A percentile compares a stretch with the other conserved stretches of the same genome.
These are phyloP conservation scores for Cheumatopsyche charites DNA, from an alignment of 1,140 invertebrate genomes.

Conservation along the genomic window DNA sequence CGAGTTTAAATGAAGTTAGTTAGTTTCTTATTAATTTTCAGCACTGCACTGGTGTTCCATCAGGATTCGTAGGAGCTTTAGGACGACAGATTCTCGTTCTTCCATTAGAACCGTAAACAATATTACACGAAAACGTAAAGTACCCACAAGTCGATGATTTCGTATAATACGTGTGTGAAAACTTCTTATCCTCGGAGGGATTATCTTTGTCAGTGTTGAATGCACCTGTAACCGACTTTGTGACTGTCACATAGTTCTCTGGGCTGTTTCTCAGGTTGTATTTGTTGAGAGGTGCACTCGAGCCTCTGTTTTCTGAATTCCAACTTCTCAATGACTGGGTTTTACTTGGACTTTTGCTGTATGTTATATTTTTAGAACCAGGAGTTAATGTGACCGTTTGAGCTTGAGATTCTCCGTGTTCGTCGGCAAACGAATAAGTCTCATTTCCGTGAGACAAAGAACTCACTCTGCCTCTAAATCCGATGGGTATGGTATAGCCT, in stretches of 20 bases:
- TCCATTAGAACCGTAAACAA: conserved; percentile 76
- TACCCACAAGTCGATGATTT: conserved; percentile 85
- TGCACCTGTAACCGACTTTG: conserved; percentile 77
- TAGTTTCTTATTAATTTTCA: no score
- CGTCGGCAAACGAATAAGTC: conserved; percentile 61
- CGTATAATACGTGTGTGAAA: conserved; percentile 79
- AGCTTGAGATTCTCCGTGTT: conserved; percentile 66
- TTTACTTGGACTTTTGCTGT: conserved; percentile 52
- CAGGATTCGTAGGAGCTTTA: conserved; percentile 62
- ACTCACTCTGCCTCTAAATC: conserved; percentile 70
- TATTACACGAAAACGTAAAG: conserved; percentile 82
- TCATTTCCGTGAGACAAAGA: conserved; percentile 65
- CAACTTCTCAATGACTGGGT: conserved; percentile 54
- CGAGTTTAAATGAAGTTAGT: no score
- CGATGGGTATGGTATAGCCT: conserved; percentile 69
- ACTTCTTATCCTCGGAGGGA: conserved; percentile 66
- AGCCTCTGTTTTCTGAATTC: conserved; percentile 55
- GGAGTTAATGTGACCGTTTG: conserved; percentile 68
- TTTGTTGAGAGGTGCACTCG: conserved; percentile 50
- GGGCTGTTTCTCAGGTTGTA: conserved; percentile 49
- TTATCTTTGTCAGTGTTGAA: conserved; percentile 63
- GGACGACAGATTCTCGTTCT: conserved; percentile 81
- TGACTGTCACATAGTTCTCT: conserved; percentile 72
- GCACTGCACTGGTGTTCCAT: conserved; percentile 59
- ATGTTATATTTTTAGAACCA: conserved; percentile 62